Base-by-base conservation (phyloP, 1,140 invertebrate genomes). In the Drosophila santomea region DNA sequence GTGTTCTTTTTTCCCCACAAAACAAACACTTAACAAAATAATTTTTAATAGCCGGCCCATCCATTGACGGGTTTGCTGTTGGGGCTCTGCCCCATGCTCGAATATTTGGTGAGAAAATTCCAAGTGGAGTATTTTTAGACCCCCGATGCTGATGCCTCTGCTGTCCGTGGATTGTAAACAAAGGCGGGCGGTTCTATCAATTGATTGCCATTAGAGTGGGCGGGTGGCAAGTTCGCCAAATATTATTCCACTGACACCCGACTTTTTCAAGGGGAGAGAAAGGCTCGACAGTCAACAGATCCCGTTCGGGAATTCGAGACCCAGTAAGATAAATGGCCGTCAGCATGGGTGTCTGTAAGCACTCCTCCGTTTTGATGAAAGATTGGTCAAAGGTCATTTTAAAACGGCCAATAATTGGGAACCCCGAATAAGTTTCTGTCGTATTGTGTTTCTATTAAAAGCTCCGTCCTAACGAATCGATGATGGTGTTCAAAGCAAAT, bases 141-240 rank as follows among this genome's bases (percentile, higher is more conserved):
- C 14, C 15, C 52, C 44, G 56, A 43, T 43, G 64, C 48, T 47
- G 44, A 28, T 60, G 45, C 57, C 48, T 45, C 17, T 39, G 35
- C 32, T 44, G 64, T 50, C 44, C 41, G 47, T n/a, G 61, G 47
- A 32, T 38, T 66, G 66, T 71, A 72, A 72, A 72, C 68, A 72
- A 72, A 72, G 68, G 68, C 68, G 36, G 66, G 35, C 23, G 15
- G 15, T 38, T 68, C 67, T 56, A 69, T 68, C 43, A 41, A 66
- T 69, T 67, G 50, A 23, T 48, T 39, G 62, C 43, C 43, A 55
- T 25, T 36, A 32, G 43, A 58, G 61, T 64, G 61, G 67, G 63
- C 38, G 66, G 52, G 39, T 47, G 64, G 68, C 64, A 68, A 66
- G 64, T 66, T 67, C 23, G 68, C 68, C 66, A 72, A 71, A 72